Percentiles rank a stretch among this genome's conserved stretches.
Evolutionary conservation across 2,113 vertebrate species (phyloP).

Genomic region (Rallus limicola): DNA sequence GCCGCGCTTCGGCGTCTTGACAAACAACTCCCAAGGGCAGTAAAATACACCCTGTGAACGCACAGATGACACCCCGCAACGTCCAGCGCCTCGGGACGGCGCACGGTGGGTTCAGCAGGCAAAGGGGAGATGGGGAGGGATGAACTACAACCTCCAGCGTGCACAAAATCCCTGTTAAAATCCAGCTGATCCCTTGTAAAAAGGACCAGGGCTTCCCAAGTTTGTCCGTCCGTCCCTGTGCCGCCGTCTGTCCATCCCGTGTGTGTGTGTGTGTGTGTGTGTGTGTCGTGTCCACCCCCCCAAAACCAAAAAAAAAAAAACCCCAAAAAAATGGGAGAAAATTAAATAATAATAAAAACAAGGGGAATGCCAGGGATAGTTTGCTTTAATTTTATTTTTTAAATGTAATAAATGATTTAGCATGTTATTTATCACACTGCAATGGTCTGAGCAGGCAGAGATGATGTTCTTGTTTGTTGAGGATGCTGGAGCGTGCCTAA

Average conservation of each 20-base stretch:
- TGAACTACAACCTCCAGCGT: neutral
- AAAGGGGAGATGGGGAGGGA: neutral
- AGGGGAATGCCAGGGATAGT: neutral
- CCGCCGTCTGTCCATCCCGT: too few species aligned
- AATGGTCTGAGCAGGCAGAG: neutral
- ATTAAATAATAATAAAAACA: neutral
- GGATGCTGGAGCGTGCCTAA: neutral
- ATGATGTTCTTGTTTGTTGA: neutral
- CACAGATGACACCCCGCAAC: neutral
- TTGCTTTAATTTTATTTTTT: constrained; percentile 11
- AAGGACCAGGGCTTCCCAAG: neutral
- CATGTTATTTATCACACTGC: neutral
- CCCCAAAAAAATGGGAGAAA: neutral
- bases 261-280: too few species aligned
- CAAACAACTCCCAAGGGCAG: neutral
- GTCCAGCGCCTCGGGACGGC: neutral
- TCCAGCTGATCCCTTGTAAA: constrained; percentile 1
- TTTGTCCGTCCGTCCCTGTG: too few species aligned
- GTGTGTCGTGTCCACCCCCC: too few species aligned
- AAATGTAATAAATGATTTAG: neutral
- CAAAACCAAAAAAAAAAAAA: neutral
- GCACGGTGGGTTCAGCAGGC: neutral
- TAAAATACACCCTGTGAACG: neutral
- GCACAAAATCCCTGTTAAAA: constrained; percentile 32
- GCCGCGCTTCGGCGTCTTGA: neutral